These are phyloP conservation scores for Rhinopomastus cyanomelas DNA, from an alignment of 2,113 vertebrate species.

Conservation along the genomic window DNA sequence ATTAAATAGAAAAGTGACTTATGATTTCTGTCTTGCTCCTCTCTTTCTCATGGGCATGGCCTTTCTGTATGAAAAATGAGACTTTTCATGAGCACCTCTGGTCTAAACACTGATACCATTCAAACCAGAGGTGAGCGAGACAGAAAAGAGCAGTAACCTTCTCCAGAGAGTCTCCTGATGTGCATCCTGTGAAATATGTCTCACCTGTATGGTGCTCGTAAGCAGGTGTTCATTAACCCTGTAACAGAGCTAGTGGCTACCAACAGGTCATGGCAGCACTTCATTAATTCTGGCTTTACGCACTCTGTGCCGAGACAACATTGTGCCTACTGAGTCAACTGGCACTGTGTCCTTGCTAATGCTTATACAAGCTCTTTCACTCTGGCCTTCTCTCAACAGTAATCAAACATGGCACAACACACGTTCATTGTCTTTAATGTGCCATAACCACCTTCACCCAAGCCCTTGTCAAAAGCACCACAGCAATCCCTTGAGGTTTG, in stretches of 20 bases:
- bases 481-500: neutral
- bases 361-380: neutral
- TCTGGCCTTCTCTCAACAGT: neutral
- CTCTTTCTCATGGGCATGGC: neutral
- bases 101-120: neutral
- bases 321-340: neutral
- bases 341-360: neutral
- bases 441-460: neutral
- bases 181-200: neutral
- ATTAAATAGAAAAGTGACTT: neutral
- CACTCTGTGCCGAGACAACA: neutral
- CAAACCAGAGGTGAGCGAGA: neutral
- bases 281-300: neutral
- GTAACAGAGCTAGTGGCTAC: fast-evolving
- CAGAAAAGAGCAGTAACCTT: neutral
- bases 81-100: neutral
- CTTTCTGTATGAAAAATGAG: neutral
- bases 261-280: neutral
- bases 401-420: neutral
- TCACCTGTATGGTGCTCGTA: fast-evolving
- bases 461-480: neutral
- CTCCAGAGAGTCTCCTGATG: neutral
- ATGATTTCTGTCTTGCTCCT: neutral
- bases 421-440: neutral
- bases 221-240: neutral